Conservation (phyloP, 2,888 invertebrate genomes). For the Macrophya annulata region DNA sequence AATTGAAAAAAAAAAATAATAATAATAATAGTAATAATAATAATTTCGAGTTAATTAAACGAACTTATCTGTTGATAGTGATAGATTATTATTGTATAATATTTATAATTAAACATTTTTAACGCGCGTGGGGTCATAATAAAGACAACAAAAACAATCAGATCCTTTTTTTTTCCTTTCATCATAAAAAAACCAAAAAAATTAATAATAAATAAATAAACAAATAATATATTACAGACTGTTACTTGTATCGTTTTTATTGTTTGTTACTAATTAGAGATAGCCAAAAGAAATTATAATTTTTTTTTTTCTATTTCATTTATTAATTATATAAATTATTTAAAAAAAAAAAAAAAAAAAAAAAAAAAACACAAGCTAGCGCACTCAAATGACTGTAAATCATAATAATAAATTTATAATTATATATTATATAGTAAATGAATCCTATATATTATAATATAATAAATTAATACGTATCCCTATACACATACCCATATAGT, state of each 20-base stretch:
- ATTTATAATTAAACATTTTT: not conserved
- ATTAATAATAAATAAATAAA: not conserved
- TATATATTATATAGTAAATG: constrained; percentile 5
- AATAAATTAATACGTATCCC: not conserved
- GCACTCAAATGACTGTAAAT: constrained; percentile 73
- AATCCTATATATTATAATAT: no score
- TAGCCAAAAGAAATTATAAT: constrained; percentile 52
- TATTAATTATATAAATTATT: no score
- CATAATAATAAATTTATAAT: not conserved
- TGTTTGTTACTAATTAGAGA: constrained; percentile 14
- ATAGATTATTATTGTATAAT: not conserved
- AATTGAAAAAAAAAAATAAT: not conserved
- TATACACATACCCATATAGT: not conserved
- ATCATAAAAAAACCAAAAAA: no score
- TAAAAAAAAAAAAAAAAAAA: constrained; percentile 56
- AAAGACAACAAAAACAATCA: not conserved
- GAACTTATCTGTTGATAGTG: constrained; percentile 4
- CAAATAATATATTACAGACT: constrained; percentile 23
- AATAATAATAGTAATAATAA: no score
- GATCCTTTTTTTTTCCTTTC: not conserved
- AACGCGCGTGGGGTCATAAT: constrained; percentile 30
- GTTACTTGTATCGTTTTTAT: no score
- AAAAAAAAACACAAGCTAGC: constrained; percentile 65
- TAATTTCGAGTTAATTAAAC: constrained; percentile 23
- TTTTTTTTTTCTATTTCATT: no score